Evolutionary conservation across 1,140 invertebrate genomes (phyloP), one percentile per base, ranked within the genome.

Genomic region (Lucilia sericata): DNA sequence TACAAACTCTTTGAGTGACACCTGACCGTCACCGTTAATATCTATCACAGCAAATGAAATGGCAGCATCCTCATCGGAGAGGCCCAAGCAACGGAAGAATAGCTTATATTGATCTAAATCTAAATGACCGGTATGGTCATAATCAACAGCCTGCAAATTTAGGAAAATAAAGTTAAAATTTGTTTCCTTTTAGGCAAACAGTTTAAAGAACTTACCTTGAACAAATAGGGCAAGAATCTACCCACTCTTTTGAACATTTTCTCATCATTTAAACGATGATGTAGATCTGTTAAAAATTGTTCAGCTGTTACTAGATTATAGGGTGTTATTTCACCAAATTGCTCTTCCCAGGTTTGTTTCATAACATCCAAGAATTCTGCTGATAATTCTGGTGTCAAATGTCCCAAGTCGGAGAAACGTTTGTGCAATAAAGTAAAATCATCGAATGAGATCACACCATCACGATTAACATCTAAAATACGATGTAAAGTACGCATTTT

Each of bases 401-500:
- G 94, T 1, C 96, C 96, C 81, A 96, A 91, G 84, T 94, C 92
- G 70, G 94, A 93, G 89, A 96, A 97, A 87, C 95, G 92, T 86
- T 95, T 93, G 5, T 93, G 93, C 85, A 96, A 91, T 36, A 96
- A 92, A 89, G 93, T 93, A 88, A 96, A 96, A 90, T 97, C 96
- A 86, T 96, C 95, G 88, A 93, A 96, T 2, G 95, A 96, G 85
- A 96, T 94, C 75, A 96, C 93, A n/a, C 96, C 96, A 87, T 97
- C 96, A 88, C 96, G 96, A 90, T 97, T 96, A 8, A 97, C 93
- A 88, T 97, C 96, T 86, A 97, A 91, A 86, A 96, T 94, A 85
- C 94, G 94, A 89, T 96, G 96, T 76, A 96, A 92, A 19, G 95
- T 96, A 47, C 97, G 95, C 93, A 98, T 97, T 91, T 97, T 97